Evolutionary conservation across 1,140 invertebrate species (phyloP).

Genomic region (Oppia nitens): DNA sequence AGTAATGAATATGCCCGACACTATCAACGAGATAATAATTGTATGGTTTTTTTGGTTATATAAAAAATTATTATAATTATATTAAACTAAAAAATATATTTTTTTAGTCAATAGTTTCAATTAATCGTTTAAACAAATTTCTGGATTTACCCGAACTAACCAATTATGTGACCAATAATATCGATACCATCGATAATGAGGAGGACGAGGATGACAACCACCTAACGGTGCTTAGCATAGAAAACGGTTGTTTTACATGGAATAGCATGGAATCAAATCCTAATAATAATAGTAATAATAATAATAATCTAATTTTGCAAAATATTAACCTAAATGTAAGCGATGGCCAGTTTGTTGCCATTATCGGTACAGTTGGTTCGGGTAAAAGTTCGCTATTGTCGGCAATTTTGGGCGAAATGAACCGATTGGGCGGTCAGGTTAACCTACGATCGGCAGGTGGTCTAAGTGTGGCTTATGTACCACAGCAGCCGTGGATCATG

Average conservation of each 20-base stretch:
- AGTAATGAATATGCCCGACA: too few relatives aligned
- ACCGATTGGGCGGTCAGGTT: constrained; percentile 54
- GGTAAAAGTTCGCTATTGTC: constrained; percentile 77
- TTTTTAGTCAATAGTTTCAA: constrained; percentile 22
- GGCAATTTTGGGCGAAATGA: constrained; percentile 78
- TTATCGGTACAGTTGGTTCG: constrained; percentile 70
- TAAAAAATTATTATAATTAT: constrained; percentile 32
- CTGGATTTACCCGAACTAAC: constrained; percentile 27
- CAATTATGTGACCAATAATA: constrained; percentile 24
- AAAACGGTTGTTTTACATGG: background rate
- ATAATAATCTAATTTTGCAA: constrained; percentile 32
- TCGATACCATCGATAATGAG: constrained; percentile 16
- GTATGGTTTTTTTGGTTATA: too few relatives aligned
- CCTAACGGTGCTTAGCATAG: background rate
- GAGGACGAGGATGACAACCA: constrained; percentile 7
- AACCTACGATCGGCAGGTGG: constrained; percentile 31
- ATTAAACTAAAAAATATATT: constrained; percentile 27
- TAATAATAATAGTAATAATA: too few relatives aligned
- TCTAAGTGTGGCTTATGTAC: constrained; percentile 31
- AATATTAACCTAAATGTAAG: constrained; percentile 54
- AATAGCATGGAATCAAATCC: background rate
- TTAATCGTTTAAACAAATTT: constrained; percentile 28
- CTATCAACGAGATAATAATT: too few relatives aligned
- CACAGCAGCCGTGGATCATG: constrained; percentile 34
- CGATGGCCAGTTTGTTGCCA: constrained; percentile 50